Conservation (phyloP, 1,140 invertebrate species). For the Calliopsis andreniformis region DNA sequence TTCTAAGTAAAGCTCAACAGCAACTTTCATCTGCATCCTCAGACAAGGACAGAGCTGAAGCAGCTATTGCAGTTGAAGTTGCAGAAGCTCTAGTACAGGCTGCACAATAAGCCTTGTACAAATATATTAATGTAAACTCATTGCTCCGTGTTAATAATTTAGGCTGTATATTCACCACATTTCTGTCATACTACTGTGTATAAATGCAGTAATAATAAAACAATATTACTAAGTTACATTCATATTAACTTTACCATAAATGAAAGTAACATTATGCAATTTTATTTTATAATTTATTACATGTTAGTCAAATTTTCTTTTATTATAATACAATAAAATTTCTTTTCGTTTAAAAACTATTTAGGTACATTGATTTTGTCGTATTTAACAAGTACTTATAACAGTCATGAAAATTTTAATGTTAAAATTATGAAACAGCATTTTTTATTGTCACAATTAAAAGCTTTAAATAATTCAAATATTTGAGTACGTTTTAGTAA, state of each 20-base stretch:
- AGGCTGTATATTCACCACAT: slow-evolving; percentile 33
- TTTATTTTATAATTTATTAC: slow-evolving; percentile 50
- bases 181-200: slow-evolving; percentile 36
- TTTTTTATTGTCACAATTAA: not conserved
- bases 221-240: slow-evolving; percentile 26
- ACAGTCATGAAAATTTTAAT: slow-evolving; percentile 52
- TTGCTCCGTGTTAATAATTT: slow-evolving; percentile 32
- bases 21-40: slow-evolving; percentile 89
- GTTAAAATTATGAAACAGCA: slow-evolving; percentile 1
- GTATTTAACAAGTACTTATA: slow-evolving; percentile 55
- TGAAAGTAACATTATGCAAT: slow-evolving; percentile 18
- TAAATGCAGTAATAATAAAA: slow-evolving; percentile 55
- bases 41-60: slow-evolving; percentile 95
- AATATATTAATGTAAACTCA: slow-evolving; percentile 35
- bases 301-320: slow-evolving; percentile 47
- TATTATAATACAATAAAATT: slow-evolving; percentile 51
- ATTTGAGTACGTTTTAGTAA: not conserved
- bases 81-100: slow-evolving; percentile 96
- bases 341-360: slow-evolving; percentile 46
- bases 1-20: slow-evolving; percentile 92
- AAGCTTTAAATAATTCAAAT: not conserved
- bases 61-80: slow-evolving; percentile 96
- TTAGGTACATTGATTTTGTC: slow-evolving; percentile 62
- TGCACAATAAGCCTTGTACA: slow-evolving; percentile 82
- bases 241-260: not conserved